A percentile compares a stretch with the other conserved stretches of the same genome.
Conservation (phyloP, 2,113 vertebrate species). For the Rallus limicola region DNA sequence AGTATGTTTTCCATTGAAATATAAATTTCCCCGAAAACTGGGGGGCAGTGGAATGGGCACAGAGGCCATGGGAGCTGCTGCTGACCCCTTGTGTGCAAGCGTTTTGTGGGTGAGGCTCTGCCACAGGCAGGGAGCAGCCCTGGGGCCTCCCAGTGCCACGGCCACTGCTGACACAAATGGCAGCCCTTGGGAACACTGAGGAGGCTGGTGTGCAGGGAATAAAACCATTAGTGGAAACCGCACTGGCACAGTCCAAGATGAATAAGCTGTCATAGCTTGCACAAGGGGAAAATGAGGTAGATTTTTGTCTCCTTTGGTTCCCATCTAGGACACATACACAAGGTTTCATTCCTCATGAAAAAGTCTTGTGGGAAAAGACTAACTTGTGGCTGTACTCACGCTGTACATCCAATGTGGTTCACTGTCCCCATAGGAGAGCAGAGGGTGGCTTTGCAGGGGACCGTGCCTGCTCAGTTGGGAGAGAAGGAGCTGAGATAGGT, state of each 20-base stretch:
- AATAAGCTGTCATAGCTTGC: not conserved
- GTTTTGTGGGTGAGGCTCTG: not conserved
- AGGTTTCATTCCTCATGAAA: not conserved
- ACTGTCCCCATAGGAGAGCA: not conserved
- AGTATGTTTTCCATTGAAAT: not conserved
- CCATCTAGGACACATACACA: not conserved
- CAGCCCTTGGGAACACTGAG: not conserved
- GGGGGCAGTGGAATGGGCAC: not conserved
- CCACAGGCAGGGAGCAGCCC: not conserved
- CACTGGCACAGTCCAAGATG: not conserved
- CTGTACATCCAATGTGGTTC: not conserved
- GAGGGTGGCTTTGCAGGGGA: not conserved
- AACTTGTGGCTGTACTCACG: not conserved
- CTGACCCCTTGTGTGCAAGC: not conserved
- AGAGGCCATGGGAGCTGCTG: fast-evolving
- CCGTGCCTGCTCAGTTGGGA: fast-evolving
- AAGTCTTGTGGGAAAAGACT: not conserved
- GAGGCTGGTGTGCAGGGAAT: not conserved
- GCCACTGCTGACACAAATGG: not conserved
- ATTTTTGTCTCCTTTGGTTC: not conserved
- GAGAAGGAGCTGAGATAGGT: not conserved
- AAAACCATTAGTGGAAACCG: not conserved
- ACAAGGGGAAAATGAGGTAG: not conserved
- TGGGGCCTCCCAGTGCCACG: not conserved
- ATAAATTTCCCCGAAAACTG: not conserved